Conservation (phyloP, 2,113 vertebrate genomes). For the Rhea americana region DNA sequence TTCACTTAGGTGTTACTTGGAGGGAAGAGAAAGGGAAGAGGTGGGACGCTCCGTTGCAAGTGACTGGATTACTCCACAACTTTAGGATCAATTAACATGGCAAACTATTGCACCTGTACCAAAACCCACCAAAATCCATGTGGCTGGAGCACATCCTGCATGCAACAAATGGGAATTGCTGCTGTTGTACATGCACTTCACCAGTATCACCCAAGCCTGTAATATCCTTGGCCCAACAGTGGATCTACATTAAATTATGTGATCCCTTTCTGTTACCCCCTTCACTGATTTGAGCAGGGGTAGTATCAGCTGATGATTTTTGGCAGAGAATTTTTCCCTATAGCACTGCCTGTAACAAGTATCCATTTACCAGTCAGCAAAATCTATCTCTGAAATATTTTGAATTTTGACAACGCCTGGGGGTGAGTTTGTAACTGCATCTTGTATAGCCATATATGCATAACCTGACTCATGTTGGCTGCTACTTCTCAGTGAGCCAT, state of each 20-base stretch:
- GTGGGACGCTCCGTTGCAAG: not conserved
- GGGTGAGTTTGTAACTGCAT: not conserved
- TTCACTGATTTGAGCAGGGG: not conserved
- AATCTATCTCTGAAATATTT: not conserved
- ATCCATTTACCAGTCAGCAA: not conserved
- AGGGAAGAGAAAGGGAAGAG: not conserved
- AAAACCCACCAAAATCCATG: not conserved
- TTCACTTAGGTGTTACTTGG: not conserved
- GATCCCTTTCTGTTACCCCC: not conserved
- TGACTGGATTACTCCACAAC: not conserved
- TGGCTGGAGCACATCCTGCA: not conserved
- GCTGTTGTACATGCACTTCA: not conserved
- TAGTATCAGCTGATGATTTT: not conserved
- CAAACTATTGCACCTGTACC: not conserved
- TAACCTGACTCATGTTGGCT: not conserved
- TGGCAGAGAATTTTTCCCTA: not conserved
- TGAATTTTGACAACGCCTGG: not conserved
- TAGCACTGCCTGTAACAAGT: not conserved
- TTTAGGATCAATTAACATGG: accelerated
- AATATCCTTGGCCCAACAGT: accelerated
- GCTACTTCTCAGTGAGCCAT: not conserved
- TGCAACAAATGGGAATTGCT: not conserved
- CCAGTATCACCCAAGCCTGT: not conserved
- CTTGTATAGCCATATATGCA: not conserved
- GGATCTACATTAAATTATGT: not conserved